Evolutionary conservation across 2,113 vertebrate genomes (phyloP), one percentile per base, ranked within the genome.

Genomic region (Chiloscyllium plagiosum): DNA sequence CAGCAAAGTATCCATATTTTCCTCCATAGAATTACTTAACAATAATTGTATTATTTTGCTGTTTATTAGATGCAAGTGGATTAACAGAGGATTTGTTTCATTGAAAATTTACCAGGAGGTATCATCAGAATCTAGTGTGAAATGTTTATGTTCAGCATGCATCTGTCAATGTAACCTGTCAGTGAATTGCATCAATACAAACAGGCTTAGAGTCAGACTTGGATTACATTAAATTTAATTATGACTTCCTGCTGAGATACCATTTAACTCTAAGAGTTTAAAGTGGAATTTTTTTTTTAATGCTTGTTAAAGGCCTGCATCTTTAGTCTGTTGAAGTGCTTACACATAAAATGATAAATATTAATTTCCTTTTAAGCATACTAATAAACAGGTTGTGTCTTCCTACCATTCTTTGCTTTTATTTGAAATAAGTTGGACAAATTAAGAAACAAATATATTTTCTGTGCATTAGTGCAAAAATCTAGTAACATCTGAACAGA

Each of bases 161-260:
- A 83, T 83, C 37, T 42, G 80, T 93, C 61, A 93, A 66, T 42
- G 61, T 20, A 66, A 66, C 56, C 61, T 5, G 61, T 42, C 37
- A 93, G 17, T 68, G 89, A 37, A 93, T 66, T 92, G n/a, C 89
- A 93, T 93, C 89, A 93, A 66, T 93, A 66, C 65, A 93, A 93
- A 93, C 56, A 33, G 56, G 56, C 56, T 92, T 66, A 66, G 89
- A 66, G 56, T 37, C 33, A n/a, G 61, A 68, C 61, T 66, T 68
- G 33, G 19, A 66, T 93, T 90, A 56, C 50, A 65, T 61, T 33
- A 61, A 90, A 90, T 90, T 90, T n/a, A 93, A 66, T 66, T 61
- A 93, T 8, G 5, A 66, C 61, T 93, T 93, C 89, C 89, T 93
- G 89, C 89, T 93, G 61, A 66, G 56, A 17, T 93, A 10, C n/a